Evolutionary conservation across 2,113 vertebrate genomes (phyloP).

Genomic region (Camarhynchus parvulus): DNA sequence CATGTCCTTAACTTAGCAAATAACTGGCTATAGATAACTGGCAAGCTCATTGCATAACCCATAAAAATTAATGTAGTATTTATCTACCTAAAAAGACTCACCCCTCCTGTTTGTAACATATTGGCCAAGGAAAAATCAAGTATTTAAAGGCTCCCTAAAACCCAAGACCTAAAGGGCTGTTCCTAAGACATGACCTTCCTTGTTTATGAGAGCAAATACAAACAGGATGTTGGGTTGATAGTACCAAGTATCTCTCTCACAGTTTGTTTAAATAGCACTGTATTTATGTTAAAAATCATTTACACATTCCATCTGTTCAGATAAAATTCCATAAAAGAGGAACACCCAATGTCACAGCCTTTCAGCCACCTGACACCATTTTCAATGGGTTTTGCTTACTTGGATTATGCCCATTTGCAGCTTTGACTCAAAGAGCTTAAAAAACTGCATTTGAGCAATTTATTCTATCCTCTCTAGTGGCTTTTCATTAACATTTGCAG

Average conservation of each 20-base stretch:
- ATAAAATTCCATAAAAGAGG: background rate
- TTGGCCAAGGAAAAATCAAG: background rate
- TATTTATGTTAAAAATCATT: background rate
- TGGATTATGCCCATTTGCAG: background rate
- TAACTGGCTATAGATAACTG: background rate
- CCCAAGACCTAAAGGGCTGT: background rate
- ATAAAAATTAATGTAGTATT: background rate
- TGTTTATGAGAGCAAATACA: background rate
- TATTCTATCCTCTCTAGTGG: background rate
- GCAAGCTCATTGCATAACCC: background rate
- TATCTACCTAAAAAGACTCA: background rate
- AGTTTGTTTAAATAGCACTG: background rate
- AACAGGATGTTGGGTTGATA: background rate
- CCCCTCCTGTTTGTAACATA: background rate
- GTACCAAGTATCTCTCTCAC: background rate
- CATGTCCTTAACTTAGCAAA: background rate
- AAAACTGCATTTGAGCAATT: background rate
- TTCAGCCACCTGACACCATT: background rate
- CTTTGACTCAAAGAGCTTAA: background rate
- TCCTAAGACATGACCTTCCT: background rate
- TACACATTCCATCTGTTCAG: background rate
- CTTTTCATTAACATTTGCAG: background rate
- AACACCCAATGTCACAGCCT: background rate
- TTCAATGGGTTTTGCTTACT: background rate
- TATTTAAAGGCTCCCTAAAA: background rate